These are phyloP conservation scores for Etheostoma perlongum DNA, from an alignment of 2,797 vertebrate genomes.

Conservation along the genomic window DNA sequence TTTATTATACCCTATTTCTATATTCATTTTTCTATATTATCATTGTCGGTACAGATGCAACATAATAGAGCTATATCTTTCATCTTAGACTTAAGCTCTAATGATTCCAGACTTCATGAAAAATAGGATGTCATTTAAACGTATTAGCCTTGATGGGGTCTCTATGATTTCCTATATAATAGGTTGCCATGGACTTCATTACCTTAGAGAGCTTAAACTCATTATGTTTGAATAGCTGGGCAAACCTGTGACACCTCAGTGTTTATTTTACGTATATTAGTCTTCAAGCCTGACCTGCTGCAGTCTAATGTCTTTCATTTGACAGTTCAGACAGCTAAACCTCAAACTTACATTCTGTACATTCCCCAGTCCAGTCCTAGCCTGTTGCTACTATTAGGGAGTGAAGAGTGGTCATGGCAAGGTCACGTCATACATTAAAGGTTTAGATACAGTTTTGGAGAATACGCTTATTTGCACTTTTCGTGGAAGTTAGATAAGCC, in stretches of 20 bases:
- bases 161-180: slow-evolving; percentile 52
- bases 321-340: slow-evolving; percentile 26
- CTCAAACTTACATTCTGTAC: slow-evolving; percentile 58
- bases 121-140: slow-evolving; percentile 58
- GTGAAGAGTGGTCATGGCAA: neutral
- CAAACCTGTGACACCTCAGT: slow-evolving; percentile 42
- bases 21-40: neutral
- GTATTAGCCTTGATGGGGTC: slow-evolving; percentile 39
- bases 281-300: slow-evolving; percentile 40
- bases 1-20: neutral
- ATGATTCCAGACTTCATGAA: slow-evolving; percentile 40
- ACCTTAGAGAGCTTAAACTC: slow-evolving; percentile 49
- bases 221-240: slow-evolving; percentile 50
- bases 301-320: slow-evolving; percentile 41
- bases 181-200: slow-evolving; percentile 53
- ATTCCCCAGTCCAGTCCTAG: slow-evolving; percentile 67
- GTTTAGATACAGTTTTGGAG: slow-evolving; percentile 19
- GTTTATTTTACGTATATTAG: slow-evolving; percentile 53
- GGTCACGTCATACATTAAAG: neutral
- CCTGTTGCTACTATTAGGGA: slow-evolving; percentile 46
- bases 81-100: slow-evolving; percentile 26
- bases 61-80: slow-evolving; percentile 35
- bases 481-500: neutral
- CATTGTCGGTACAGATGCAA: slow-evolving; percentile 7
- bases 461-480: neutral